Evolutionary conservation across 2,888 invertebrate species (phyloP).

Genomic region (Lycocerus yunnanus): DNA sequence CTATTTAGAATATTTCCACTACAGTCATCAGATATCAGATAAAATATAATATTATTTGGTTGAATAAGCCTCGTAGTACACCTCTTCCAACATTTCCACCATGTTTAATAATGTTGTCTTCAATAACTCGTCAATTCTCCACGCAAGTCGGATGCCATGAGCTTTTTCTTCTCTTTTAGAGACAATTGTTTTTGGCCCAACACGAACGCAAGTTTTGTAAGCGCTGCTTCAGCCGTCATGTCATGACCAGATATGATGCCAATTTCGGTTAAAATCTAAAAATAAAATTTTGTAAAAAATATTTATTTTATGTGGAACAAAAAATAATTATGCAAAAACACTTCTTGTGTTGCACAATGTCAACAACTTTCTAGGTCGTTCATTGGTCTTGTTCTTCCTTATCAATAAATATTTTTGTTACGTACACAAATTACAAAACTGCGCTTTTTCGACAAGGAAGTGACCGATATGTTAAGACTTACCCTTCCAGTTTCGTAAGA

Average conservation of each 20-base stretch:
- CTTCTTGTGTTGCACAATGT: background rate
- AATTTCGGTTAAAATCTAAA: constrained; percentile 63
- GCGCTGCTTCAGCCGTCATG: constrained; percentile 93
- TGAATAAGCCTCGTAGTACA: background rate
- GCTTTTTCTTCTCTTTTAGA: constrained; percentile 69
- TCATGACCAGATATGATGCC: constrained; percentile 83
- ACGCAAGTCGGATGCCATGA: constrained; percentile 77
- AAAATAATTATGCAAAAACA: background rate
- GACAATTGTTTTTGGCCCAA: constrained; percentile 76
- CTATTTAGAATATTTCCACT: background rate
- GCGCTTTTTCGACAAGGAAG: background rate
- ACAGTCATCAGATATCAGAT: background rate
- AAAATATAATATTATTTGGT: background rate
- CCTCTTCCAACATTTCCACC: no score
- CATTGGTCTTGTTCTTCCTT: background rate
- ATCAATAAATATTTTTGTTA: background rate
- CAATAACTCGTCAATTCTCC: constrained; percentile 74
- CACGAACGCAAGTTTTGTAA: constrained; percentile 89
- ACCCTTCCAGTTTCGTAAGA: constrained; percentile 87
- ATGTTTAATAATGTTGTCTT: background rate
- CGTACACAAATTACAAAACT: background rate
- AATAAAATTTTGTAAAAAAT: constrained; percentile 14
- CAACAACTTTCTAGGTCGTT: background rate
- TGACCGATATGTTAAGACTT: constrained; percentile 26
- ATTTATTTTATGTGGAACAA: background rate